Evolutionary conservation across 2,888 invertebrate genomes (phyloP), one percentile per base, ranked within the genome.

Genomic region (Cenopis cana): DNA sequence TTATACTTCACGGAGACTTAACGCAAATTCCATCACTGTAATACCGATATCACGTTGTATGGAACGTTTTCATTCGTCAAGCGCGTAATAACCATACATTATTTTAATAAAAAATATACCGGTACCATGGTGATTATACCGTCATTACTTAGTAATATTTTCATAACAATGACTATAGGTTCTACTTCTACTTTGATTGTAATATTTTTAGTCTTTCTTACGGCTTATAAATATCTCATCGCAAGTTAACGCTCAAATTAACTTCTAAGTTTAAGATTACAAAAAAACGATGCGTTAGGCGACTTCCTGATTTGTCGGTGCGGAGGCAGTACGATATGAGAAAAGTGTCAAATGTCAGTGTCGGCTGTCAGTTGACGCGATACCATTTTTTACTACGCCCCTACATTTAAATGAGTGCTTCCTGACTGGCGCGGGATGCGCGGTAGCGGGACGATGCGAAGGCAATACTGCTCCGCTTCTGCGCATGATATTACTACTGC

Each of bases 1-100:
- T 24, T 20, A 3, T 55, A 33, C 8, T 33, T 8, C 33, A 8
- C 33, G 33, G n/a, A n/a, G 52, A 24, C 3, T 54, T 12, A 54
- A 2, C 1, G 12, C 12, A 12, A 18, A 54, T 20, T 41, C 46
- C 46, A 46, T 46, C 46, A 46, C 12, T 50, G 18, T 50, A n/a
- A 29, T 14, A 14, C 55, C 8, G 29, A 46, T 18, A 29, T 62
- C 18, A 33, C 61, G 33, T 50, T 33, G 17, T 49, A n/a, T 8
- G 49, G 17, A 50, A 17, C 33, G 62, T 62, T 36, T 52, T 36
- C 18, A 52, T 36, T n/a, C 36, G n/a, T n/a, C 55, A 55, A 2
- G n/a, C 12, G 12, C 29, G 46, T 46, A 46, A 46, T 46, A 46
- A 46, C n/a, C n/a, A 46, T 46, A 46, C 6, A 41, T 41, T 41